Evolutionary conservation across 1,140 invertebrate genomes (phyloP), one percentile per base, ranked within the genome.

Genomic region (Laupala kohalensis): DNA sequence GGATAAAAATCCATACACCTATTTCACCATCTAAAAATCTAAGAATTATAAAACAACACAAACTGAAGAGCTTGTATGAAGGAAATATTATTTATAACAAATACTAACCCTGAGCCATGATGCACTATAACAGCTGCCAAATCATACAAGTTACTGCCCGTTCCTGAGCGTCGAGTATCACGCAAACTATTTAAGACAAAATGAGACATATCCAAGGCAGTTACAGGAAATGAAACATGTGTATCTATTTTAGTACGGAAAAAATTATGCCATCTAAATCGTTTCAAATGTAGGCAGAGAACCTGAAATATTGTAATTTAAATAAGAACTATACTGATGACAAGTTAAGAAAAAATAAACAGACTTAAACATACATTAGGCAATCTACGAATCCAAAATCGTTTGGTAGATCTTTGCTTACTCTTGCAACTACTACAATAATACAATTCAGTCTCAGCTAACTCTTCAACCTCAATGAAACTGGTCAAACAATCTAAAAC

Each of bases 121-220:
- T 94, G 92, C 69, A 93, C 92, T 77, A 93, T 91, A 75, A 93
- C 90, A 72, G 92, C 91, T 74, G 91, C 90, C 72, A 94, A 83
- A 81, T 94, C 92, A 80, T 93, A 94, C 28, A 92, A 81, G 77
- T 86, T 88, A 77, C 84, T 87, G 69, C 86, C 87, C 72, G 82
- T 82, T 76, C 85, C 83, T n/a, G 81, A 82, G 30, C 85, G 81
- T 70, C 90, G 82, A 23, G 89, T 90, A 75, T 89, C 89, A 73
- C 87, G 86, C 76, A 88, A 80, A 76, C 88, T 89, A 69, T 85
- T 84, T 27, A 92, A 83, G 66, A 92, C 87, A 80, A 90, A 93
- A 74, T 85, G 82, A 37, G 89, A 91, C 91, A 94, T 93, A 80
- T 93, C 90, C 74, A 93, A 81, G 30, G 88, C 85, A 71, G 83